Conservation (phyloP, 1,140 invertebrate species). For the Orchesella cincta region DNA sequence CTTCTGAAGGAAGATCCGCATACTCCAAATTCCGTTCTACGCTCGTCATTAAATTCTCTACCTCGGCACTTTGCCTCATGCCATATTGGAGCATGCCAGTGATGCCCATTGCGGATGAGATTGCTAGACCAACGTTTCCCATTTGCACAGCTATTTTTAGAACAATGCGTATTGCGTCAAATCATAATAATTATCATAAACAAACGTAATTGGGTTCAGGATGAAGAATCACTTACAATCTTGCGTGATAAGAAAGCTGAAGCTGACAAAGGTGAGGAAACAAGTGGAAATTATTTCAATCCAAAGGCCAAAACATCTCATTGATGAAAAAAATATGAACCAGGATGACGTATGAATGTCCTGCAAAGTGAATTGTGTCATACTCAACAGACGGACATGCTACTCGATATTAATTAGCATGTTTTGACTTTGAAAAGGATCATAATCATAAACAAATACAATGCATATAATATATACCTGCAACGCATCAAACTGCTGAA, state of each 20-base stretch:
- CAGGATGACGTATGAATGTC: slow-evolving; percentile 58
- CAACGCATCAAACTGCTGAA: slow-evolving; percentile 54
- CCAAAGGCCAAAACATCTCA: slow-evolving; percentile 61
- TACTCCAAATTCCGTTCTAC: slow-evolving; percentile 70
- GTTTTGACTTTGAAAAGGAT: too few species aligned
- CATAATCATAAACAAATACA: too few species aligned
- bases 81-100: slow-evolving; percentile 82
- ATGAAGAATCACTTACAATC: slow-evolving; percentile 42
- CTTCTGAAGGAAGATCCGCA: slow-evolving; percentile 68
- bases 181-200: too few species aligned
- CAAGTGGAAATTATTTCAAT: slow-evolving; percentile 61
- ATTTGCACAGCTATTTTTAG: slow-evolving; percentile 57
- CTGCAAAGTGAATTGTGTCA: slow-evolving; percentile 48
- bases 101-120: slow-evolving; percentile 75
- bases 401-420: slow-evolving; percentile 55
- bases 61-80: slow-evolving; percentile 60
- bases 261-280: slow-evolving; percentile 59
- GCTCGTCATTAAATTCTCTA: slow-evolving; percentile 59
- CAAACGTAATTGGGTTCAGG: background rate
- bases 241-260: slow-evolving; percentile 55
- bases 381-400: slow-evolving; percentile 54
- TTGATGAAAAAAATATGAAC: slow-evolving; percentile 59
- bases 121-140: slow-evolving; percentile 76
- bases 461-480: slow-evolving; percentile 46
- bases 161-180: too few species aligned